Evolutionary conservation across 2,888 invertebrate genomes (phyloP), one percentile per base, ranked within the genome.

Genomic region (Sarcophaga caerulescens): DNA sequence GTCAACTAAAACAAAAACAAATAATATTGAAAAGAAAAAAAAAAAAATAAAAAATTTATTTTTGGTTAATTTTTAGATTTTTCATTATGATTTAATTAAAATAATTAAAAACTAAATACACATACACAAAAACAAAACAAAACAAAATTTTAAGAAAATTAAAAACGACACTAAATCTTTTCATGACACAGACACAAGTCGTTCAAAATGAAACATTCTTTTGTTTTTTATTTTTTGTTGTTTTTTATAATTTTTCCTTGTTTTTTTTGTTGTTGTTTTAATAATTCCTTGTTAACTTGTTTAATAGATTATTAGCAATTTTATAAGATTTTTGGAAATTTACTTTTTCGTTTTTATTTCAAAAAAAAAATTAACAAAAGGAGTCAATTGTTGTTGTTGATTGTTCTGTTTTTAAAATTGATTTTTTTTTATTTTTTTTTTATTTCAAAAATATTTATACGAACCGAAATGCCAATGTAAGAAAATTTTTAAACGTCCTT

Each of bases 101-200:
- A 74, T 14, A 66, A 80, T 60, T 23, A 84, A n/a, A n/a, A n/a
- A 84, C 66, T 66, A 81, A 71, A 80, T 81, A 79, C 73, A 77
- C 73, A 85, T 83, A 85, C 82, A 80, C 76, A 80, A 83, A 82
- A 78, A 70, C 62, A 71, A 80, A 77, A 79, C 69, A 77, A 68
- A 68, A 85, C 66, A 78, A 70, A 62, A 65, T 57, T 23, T 73
- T 68, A 74, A 63, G n/a, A 10, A 75, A 77, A 63, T 62, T 73
- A 69, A 76, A 70, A 86, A 86, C 84, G 86, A 86, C 86, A 78
- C 84, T 86, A 86, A 86, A 81, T 81, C 86, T 84, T 84, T 86
- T 86, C 86, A 86, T 86, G 85, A 85, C 85, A 85, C 79, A 85
- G 75, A 83, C 79, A 85, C 75, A 79, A 80, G 75, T 76, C 76